These are phyloP conservation scores for Nycticebus coucang DNA, from an alignment of 2,113 vertebrate genomes.

Conservation along the genomic window DNA sequence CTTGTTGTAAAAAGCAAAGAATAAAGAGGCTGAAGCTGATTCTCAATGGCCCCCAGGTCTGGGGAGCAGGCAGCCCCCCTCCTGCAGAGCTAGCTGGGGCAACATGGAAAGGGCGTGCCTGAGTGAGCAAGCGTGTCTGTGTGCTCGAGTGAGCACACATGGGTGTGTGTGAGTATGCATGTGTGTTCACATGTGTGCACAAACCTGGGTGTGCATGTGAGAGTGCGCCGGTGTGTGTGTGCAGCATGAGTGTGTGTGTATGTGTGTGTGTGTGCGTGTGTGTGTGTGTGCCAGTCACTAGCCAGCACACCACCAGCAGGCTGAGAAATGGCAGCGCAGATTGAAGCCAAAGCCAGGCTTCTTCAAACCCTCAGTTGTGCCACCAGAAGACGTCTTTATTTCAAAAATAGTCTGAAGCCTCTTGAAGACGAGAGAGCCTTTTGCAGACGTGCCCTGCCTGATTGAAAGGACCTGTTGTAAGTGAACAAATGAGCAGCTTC, in stretches of 20 bases:
- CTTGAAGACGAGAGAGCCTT: neutral
- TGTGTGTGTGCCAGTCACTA: neutral
- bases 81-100: neutral
- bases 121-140: neutral
- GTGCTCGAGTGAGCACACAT: no score
- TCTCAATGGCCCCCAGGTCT: neutral
- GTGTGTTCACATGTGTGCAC: no score
- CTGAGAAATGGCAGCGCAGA: neutral
- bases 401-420: neutral
- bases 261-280: neutral
- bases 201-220: no score
- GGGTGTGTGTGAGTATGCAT: neutral
- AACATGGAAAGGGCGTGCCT: no score
- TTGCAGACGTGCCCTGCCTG: neutral
- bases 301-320: neutral
- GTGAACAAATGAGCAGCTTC: rapidly evolving
- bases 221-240: neutral
- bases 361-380: neutral
- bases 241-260: neutral
- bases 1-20: no score
- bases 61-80: no score
- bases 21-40: neutral
- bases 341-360: neutral
- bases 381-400: neutral
- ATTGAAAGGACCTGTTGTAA: neutral